A percentile compares a stretch with the other conserved stretches of the same genome.
These are phyloP conservation scores for Drosophila funebris DNA, from an alignment of 1,140 invertebrate species.

Conservation along the genomic window DNA sequence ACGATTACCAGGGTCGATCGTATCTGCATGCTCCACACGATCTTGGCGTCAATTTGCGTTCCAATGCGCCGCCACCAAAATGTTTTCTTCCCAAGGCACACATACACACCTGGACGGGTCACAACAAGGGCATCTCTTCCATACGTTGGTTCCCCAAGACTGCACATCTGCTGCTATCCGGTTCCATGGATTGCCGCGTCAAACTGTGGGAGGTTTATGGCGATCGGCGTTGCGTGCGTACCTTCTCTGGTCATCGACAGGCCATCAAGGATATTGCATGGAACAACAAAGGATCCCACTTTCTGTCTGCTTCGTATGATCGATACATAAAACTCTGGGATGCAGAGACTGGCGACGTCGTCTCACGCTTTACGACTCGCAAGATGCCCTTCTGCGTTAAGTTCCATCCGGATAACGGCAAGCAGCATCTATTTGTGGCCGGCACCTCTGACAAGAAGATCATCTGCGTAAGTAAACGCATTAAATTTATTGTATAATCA, in stretches of 20 bases:
- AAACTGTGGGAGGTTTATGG: conserved; percentile 99
- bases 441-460: conserved; percentile 99
- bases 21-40: conserved; percentile 97
- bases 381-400: conserved; percentile 99
- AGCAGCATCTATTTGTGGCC: conserved; percentile 98
- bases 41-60: conserved; percentile 96
- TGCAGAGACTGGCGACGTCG: conserved; percentile 97
- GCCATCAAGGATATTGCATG: conserved; percentile 98
- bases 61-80: conserved; percentile 95
- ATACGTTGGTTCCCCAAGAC: conserved; percentile 98
- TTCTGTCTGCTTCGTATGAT: conserved; percentile 96
- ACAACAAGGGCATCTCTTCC: conserved; percentile 98
- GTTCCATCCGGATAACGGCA: conserved; percentile 98
- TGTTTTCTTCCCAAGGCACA: conserved; percentile 99
- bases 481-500: neutral
- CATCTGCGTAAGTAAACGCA: conserved; percentile 91
- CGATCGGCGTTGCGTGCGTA: conserved; percentile 95
- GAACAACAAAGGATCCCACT: conserved; percentile 96
- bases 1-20: conserved; percentile 98
- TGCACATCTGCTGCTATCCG: conserved; percentile 97
- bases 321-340: conserved; percentile 99
- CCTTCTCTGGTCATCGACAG: conserved; percentile 98
- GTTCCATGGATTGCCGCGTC: conserved; percentile 98
- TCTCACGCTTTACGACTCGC: conserved; percentile 95
- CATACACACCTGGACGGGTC: conserved; percentile 98